Percentiles rank a stretch among this genome's conserved stretches.
phyloP scores from a whole-genome alignment of 2,797 vertebrate species.

The Aythya fuligula region DNA sequence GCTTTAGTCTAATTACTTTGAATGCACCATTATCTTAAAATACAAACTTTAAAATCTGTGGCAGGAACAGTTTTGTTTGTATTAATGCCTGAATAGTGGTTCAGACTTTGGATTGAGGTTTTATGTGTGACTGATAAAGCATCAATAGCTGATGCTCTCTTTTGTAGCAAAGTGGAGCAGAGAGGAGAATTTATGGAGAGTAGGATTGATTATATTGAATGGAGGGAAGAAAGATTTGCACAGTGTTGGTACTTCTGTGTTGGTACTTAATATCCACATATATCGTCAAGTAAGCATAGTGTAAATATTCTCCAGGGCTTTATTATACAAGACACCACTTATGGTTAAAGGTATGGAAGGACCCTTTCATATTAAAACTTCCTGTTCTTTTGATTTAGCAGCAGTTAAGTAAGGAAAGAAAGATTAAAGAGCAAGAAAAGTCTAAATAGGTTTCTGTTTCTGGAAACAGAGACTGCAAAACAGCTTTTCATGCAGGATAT shows the following conservation, averaged over 20 bases:
- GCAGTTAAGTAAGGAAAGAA: conserved; percentile 48
- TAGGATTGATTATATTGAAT: not conserved
- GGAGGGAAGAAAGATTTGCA: conserved; percentile 26
- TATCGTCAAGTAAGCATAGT: not conserved
- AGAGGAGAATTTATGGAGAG: not conserved
- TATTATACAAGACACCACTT: not conserved
- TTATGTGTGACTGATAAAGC: not conserved
- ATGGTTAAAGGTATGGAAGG: conserved; percentile 47
- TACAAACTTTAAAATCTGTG: not conserved
- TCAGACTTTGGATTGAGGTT: not conserved
- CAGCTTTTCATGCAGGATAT: conserved; percentile 46
- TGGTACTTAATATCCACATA: not conserved
- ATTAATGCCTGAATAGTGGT: not conserved
- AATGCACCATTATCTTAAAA: not conserved
- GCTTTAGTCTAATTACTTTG: not conserved
- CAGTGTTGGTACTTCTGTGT: not conserved
- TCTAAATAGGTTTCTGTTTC: conserved; percentile 49
- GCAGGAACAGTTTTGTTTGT: not conserved
- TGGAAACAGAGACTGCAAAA: conserved; percentile 51
- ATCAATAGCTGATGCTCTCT: not conserved
- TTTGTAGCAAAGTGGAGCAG: not conserved
- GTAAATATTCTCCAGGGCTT: conserved; percentile 23
- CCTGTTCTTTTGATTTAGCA: conserved; percentile 57
- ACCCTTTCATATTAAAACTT: conserved; percentile 50
- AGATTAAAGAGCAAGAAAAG: conserved; percentile 59